Percentiles rank a stretch among this genome's conserved stretches.
These are phyloP conservation scores for Tenrec ecaudatus DNA, from an alignment of 2,113 vertebrate species.

Conservation along the genomic window DNA sequence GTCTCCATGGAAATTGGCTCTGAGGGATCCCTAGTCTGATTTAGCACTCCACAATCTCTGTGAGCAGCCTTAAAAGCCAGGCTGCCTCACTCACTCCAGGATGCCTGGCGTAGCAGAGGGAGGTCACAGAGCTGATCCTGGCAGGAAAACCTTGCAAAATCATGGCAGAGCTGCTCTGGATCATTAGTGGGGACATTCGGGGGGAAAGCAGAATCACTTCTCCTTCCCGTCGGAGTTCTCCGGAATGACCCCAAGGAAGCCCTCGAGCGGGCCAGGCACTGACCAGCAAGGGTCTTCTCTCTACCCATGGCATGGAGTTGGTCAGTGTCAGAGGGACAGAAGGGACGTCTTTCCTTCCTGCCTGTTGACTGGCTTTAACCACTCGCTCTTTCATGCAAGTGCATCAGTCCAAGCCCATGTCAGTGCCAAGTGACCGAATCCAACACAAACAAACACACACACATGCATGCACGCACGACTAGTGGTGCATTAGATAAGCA, in stretches of 20 bases:
- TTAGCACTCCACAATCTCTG: no score
- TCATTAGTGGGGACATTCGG: background rate
- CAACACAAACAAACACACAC: background rate
- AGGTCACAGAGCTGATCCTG: constrained; percentile 8
- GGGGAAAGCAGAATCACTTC: background rate
- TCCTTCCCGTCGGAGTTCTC: background rate
- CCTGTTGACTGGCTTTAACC: background rate
- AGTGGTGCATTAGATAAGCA: no score
- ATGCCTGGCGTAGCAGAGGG: background rate
- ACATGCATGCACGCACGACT: no score
- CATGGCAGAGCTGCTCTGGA: background rate
- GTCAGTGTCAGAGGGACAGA: background rate
- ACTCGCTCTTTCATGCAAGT: background rate
- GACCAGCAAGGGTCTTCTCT: no score
- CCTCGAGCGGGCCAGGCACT: fast-evolving
- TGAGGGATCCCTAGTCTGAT: no score
- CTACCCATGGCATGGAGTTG: background rate
- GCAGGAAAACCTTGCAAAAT: background rate
- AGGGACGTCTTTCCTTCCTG: background rate
- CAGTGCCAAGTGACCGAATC: background rate
- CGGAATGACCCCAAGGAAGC: background rate
- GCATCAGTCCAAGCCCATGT: background rate
- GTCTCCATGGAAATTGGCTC: no score
- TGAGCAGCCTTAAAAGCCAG: no score
- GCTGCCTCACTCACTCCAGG: no score